phyloP scores from a whole-genome alignment of 2,113 vertebrate genomes.

The Apus apus region DNA sequence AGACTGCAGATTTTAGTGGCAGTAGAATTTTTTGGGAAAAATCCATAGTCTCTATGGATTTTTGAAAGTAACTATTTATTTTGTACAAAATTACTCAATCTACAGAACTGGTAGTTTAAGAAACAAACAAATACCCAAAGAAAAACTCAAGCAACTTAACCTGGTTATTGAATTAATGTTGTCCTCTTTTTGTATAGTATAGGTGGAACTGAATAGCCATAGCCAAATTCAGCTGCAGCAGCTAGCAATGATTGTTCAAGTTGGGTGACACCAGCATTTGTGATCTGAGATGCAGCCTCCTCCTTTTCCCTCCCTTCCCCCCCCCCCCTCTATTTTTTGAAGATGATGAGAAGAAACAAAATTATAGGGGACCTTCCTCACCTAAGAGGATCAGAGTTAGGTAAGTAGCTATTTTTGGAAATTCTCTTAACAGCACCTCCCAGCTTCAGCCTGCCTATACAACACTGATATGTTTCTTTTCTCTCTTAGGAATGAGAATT shows the following conservation, averaged over 20 bases:
- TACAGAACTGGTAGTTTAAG: not conserved
- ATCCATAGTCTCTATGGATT: not conserved
- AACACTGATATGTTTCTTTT: slow-evolving; percentile 40
- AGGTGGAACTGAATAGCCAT: not conserved
- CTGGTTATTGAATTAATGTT: not conserved
- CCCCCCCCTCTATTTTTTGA: not conserved
- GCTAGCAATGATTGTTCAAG: not conserved
- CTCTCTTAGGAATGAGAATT: slow-evolving; percentile 27
- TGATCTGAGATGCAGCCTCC: not conserved
- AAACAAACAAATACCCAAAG: not conserved
- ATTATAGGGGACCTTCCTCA: not conserved
- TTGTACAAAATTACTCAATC: not conserved
- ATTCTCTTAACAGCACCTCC: not conserved
- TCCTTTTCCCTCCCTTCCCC: not conserved
- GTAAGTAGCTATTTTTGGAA: slow-evolving; percentile 2
- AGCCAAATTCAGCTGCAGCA: not conserved
- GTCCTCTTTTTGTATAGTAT: not conserved
- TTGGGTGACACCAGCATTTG: not conserved
- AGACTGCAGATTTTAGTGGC: not conserved
- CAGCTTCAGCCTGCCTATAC: not conserved
- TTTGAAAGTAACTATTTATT: not conserved
- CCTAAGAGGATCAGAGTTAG: not conserved
- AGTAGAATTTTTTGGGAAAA: not conserved
- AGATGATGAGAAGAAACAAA: not conserved
- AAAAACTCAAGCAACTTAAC: not conserved